A percentile compares a stretch with the other conserved stretches of the same genome.
Conservation (phyloP, 37 sponge, comb jelly and placozoan genomes). For the Agelas oroides region DNA sequence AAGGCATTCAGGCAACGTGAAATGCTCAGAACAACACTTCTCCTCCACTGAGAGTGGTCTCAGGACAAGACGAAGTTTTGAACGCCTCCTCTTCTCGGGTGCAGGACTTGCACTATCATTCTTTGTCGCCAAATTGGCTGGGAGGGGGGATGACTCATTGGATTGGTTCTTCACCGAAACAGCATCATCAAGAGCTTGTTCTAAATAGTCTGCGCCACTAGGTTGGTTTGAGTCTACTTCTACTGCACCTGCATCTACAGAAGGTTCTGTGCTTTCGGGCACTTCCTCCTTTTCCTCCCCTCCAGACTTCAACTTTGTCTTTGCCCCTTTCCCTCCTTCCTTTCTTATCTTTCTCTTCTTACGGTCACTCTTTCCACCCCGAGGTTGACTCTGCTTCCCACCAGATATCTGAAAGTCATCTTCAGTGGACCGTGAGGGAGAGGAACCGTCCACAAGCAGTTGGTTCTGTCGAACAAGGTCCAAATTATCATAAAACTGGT, state of each 20-base stretch:
- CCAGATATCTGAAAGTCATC: no score
- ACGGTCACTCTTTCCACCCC: background rate
- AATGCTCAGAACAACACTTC: background rate
- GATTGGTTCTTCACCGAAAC: no score
- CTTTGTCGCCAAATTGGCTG: no score
- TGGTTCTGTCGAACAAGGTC: conserved; percentile 23
- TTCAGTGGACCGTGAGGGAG: no score
- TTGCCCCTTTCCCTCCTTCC: background rate
- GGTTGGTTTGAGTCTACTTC: background rate
- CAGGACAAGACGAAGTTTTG: conserved; percentile 34
- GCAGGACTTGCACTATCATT: no score
- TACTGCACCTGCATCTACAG: no score
- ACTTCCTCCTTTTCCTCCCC: background rate
- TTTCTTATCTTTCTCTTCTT: background rate
- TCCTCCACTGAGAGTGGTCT: conserved; percentile 16
- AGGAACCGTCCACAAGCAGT: no score
- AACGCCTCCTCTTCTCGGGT: background rate
- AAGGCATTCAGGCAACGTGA: no score
- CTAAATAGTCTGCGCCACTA: no score
- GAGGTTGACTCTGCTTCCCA: background rate
- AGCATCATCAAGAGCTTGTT: no score
- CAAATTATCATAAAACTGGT: conserved; percentile 59
- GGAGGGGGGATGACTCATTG: no score
- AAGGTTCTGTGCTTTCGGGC: no score
- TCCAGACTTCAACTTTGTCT: background rate